phyloP scores from a whole-genome alignment of 1,140 invertebrate species.

The Pogonomyrmex barbatus region DNA sequence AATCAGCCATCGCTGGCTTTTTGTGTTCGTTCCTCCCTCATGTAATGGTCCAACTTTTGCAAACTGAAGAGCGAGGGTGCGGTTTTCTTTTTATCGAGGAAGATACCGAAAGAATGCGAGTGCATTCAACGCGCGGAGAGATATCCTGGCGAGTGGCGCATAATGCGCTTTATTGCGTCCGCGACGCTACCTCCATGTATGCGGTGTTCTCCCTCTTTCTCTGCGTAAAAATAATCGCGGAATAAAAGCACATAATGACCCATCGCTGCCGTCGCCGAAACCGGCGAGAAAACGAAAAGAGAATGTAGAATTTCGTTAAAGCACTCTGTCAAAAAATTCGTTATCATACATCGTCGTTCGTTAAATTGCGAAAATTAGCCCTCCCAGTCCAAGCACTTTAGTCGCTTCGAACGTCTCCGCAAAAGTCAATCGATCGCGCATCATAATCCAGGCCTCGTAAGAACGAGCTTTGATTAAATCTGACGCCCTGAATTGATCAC shows the following conservation, averaged over 20 bases:
- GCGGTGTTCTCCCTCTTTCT: background rate
- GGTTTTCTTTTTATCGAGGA: slow-evolving; percentile 9
- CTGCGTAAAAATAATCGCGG: slow-evolving; percentile 38
- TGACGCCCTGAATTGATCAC: slow-evolving; percentile 65
- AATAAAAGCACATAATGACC: slow-evolving; percentile 26
- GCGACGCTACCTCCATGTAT: slow-evolving; percentile 29
- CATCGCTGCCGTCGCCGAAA: background rate
- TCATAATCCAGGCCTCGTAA: slow-evolving; percentile 5
- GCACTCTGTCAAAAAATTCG: slow-evolving; percentile 2
- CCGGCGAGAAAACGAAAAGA: background rate
- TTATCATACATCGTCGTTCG: slow-evolving; percentile 11
- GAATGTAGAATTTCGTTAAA: slow-evolving; percentile 21
- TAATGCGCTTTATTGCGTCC: slow-evolving; percentile 63
- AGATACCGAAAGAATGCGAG: slow-evolving; percentile 52
- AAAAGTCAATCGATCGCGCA: slow-evolving; percentile 40
- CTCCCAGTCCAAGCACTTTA: background rate
- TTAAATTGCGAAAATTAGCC: slow-evolving; percentile 32
- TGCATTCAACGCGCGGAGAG: slow-evolving; percentile 40
- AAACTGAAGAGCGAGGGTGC: slow-evolving; percentile 14
- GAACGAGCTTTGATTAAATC: slow-evolving; percentile 63
- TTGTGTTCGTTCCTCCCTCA: background rate
- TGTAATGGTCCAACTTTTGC: slow-evolving; percentile 19
- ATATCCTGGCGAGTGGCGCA: slow-evolving; percentile 28
- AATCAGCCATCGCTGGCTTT: slow-evolving; percentile 36
- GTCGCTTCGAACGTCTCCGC: background rate